phyloP scores from a whole-genome alignment of 2,888 invertebrate genomes.

The Watsonalla binaria region DNA sequence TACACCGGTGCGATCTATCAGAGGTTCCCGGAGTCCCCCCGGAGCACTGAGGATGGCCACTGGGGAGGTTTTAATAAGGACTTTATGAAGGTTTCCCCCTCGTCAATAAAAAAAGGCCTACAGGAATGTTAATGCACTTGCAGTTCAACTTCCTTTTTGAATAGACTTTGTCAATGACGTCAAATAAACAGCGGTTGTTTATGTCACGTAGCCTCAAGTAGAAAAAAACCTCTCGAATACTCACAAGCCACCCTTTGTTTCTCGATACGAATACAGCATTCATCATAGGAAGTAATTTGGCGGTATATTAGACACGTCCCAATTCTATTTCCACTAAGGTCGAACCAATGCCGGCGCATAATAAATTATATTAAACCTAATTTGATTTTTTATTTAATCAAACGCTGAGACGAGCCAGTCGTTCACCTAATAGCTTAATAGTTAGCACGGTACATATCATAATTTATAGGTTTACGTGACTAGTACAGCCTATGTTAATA shows the following conservation, averaged over 20 bases:
- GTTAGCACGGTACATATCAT: not conserved
- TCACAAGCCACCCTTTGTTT: slow-evolving; percentile 39
- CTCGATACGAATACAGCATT: slow-evolving; percentile 39
- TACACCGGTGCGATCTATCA: too few relatives aligned
- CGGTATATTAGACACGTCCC: slow-evolving; percentile 65
- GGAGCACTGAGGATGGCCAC: too few relatives aligned
- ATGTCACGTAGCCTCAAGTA: not conserved
- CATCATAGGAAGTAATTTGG: slow-evolving; percentile 69
- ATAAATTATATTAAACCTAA: slow-evolving; percentile 30
- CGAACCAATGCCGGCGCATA: slow-evolving; percentile 56
- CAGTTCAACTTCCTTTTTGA: too few relatives aligned
- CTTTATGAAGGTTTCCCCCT: too few relatives aligned
- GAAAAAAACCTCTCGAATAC: not conserved
- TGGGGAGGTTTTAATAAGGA: too few relatives aligned
- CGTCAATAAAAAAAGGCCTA: too few relatives aligned
- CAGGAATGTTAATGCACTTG: too few relatives aligned
- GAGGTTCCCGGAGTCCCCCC: too few relatives aligned
- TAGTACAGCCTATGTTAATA: too few relatives aligned
- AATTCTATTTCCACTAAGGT: slow-evolving; percentile 53
- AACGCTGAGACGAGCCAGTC: not conserved
- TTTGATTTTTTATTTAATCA: slow-evolving; percentile 6
- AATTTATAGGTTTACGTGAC: too few relatives aligned
- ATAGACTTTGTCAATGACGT: not conserved
- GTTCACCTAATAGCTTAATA: slow-evolving; percentile 1
- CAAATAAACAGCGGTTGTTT: not conserved